Evolutionary conservation across 2,113 vertebrate species (phyloP).

Genomic region (Ameiurus melas): DNA sequence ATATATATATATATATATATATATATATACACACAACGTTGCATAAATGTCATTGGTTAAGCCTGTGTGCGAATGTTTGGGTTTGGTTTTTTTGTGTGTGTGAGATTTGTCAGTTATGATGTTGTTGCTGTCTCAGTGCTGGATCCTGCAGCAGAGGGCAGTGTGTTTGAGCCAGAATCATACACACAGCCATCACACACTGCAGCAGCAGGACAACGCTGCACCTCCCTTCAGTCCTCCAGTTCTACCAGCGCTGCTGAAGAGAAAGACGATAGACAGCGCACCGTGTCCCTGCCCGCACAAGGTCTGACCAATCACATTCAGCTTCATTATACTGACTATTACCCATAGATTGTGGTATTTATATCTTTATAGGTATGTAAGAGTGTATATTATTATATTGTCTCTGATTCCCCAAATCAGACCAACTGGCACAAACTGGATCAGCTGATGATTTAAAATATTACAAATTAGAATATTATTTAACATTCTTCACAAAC

Average conservation of each 20-base stretch:
- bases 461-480: not conserved
- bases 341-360: not conserved
- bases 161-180: slow-evolving; percentile 68
- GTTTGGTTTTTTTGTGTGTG: not conserved
- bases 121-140: slow-evolving; percentile 63
- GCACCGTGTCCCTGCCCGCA: slow-evolving; percentile 77
- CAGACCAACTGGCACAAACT: not conserved
- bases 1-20: no score
- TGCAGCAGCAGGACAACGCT: slow-evolving; percentile 61
- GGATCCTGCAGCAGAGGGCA: slow-evolving; percentile 67
- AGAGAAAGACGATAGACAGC: slow-evolving; percentile 68
- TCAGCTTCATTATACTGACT: not conserved
- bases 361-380: not conserved
- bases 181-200: slow-evolving; percentile 59
- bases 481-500: not conserved
- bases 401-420: not conserved
- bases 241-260: slow-evolving; percentile 61
- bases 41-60: not conserved
- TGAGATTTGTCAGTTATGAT: not conserved
- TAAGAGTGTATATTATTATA: not conserved
- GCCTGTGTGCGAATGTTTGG: not conserved
- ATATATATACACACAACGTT: not conserved
- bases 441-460: not conserved
- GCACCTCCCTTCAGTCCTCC: slow-evolving; percentile 70
- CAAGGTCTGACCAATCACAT: slow-evolving; percentile 70